Evolutionary conservation across 2,888 invertebrate species (phyloP), one percentile per base, ranked within the genome.

Genomic region (Dendrolimus pini): DNA sequence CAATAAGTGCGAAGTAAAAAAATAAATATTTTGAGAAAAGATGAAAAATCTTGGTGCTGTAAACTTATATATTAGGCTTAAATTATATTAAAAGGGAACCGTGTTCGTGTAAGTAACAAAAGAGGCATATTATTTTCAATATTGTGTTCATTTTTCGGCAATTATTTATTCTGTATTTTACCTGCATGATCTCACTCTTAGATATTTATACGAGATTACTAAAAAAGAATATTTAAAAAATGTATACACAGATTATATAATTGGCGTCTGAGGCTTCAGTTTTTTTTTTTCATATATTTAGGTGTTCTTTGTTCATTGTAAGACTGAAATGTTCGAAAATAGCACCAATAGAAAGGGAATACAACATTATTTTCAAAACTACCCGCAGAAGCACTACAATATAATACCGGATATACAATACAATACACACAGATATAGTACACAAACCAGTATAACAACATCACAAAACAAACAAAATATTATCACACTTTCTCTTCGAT

Each of bases 11-110:
- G 85, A 88, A 87, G 82, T 88, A 82, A 88, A 83, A 86, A 79
- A 79, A 80, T 70, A 75, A 81, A 82, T 87, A 88, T 89, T 89
- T 89, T 89, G 87, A 86, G 85, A 86, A 88, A 88, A 84, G 85
- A 86, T 82, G 80, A 84, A 85, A 89, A 88, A 89, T 86, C 88
- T 90, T 90, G 90, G 90, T 90, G 90, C 90, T 90, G 90, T 88
- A 89, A 90, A 90, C 87, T 89, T 83, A 89, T 90, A 89, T 89
- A 90, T 89, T 90, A 89, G 89, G 89, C 89, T 89, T 90, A 89
- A 90, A 89, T 86, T 83, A 86, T 85, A 77, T 83, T 77, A 82
- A 82, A 83, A 80, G 77, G 70, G 80, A 85, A 84, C 78, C 75
- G 81, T 88, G 88, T 89, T 89, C 87, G 86, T 83, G 76, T 88